A percentile compares a stretch with the other conserved stretches of the same genome.
phyloP scores from a whole-genome alignment of 1,140 invertebrate species.

The Gonioctena quinquepunctata region DNA sequence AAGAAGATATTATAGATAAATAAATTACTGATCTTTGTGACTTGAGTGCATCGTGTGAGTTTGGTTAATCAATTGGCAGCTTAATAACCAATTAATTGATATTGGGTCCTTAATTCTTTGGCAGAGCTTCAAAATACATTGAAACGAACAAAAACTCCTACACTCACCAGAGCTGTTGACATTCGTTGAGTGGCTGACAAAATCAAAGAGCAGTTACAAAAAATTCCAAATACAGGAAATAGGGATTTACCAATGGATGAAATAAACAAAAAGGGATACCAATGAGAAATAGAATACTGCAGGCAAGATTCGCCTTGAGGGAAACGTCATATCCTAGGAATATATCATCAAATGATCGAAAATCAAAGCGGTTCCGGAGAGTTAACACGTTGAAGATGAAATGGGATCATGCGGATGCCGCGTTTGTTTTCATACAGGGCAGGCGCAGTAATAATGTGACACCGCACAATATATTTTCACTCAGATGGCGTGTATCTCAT shows the following conservation, averaged over 20 bases:
- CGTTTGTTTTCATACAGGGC: no score
- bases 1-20: background rate
- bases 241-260: background rate
- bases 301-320: background rate
- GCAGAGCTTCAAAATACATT: no score
- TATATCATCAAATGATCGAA: background rate
- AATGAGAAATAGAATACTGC: background rate
- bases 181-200: no score
- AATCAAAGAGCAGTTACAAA: background rate
- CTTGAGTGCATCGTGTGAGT: background rate
- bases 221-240: background rate
- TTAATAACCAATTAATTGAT: no score
- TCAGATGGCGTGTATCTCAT: no score
- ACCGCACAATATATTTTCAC: no score
- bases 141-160: no score
- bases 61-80: no score
- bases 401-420: no score
- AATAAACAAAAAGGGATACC: background rate
- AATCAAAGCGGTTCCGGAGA: background rate
- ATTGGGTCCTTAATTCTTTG: no score
- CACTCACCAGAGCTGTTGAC: no score
- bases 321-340: background rate
- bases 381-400: background rate
- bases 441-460: background rate
- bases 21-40: background rate